Base-by-base conservation (phyloP, 2,888 invertebrate genomes). In the Lymantria monacha region DNA sequence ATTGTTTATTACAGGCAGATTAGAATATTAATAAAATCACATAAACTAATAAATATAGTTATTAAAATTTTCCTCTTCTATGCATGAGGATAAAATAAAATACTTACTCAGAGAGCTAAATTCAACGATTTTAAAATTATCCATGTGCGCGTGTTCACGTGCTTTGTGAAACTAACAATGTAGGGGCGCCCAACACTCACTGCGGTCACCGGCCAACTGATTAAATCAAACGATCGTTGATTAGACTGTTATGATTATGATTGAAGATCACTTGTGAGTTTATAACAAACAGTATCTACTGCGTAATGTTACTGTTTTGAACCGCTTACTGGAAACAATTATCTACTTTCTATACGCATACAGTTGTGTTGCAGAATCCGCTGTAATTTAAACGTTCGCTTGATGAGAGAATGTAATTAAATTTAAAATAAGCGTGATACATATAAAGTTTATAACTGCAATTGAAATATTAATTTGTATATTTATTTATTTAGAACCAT, bases 181-280 rank as follows among this genome's bases (percentile, higher is more conserved):
- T 46, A 54, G 58, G 48, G 63, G 69, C 79, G 82, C 67, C 68
- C 72, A 59, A 53, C 65, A 60, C 69, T 60, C 61, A 56, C 66
- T 61, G 76, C 81, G 81, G 81, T 83, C 84, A 77, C 72, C 80
- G 81, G 66, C 78, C 82, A 76, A 90, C 87, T 90, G 85, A 85
- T 86, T 81, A 79, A 69, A 58, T 66, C 72, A 74, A 84, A 84
- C 77, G 79, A 83, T 85, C 76, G 74, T 74, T 83, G 83, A 88
- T 86, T 83, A 85, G 79, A 80, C 81, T 78, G 72, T 42, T 74
- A 71, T 22, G 22, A 22, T 75, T 74, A 72, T 76, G 74, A 85
- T 83, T 83, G 79, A 79, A 79, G 74, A 76, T 74, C 70, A 70
- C 70, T 76, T 76, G 72, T 71, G 64, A 22, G 5, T 22, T 22